Conservation (phyloP, 37 sponge, comb jelly and placozoan species). For the Axinella damicornis region DNA sequence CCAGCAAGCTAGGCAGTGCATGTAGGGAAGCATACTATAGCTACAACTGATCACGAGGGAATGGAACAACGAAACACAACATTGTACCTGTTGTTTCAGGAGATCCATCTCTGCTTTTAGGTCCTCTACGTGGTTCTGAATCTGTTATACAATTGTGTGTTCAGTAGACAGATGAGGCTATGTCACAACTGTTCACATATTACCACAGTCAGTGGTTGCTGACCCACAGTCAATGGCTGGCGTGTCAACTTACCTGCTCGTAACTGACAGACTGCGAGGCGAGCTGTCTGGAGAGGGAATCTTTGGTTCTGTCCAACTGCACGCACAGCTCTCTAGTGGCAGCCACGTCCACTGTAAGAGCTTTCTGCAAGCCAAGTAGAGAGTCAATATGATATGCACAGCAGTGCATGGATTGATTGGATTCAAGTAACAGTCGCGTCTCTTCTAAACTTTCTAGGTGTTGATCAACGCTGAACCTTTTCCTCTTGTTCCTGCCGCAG, state of each 20-base stretch:
- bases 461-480: constrained; percentile 52
- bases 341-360: constrained; percentile 77
- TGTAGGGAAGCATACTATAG: too few relatives aligned
- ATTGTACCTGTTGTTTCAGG: constrained; percentile 41
- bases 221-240: too few relatives aligned
- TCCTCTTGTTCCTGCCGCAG: constrained; percentile 85
- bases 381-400: too few relatives aligned
- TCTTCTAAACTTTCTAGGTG: too few relatives aligned
- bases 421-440: too few relatives aligned
- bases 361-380: constrained; percentile 34
- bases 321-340: constrained; percentile 85
- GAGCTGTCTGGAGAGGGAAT: constrained; percentile 68
- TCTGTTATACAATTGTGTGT: neutral
- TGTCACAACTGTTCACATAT: too few relatives aligned
- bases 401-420: too few relatives aligned
- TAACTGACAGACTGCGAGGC: constrained; percentile 52
- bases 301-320: constrained; percentile 83
- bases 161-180: too few relatives aligned
- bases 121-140: constrained; percentile 33
- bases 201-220: too few relatives aligned
- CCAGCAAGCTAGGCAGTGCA: constrained; percentile 39
- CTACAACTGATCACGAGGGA: too few relatives aligned
- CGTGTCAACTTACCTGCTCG: constrained; percentile 72
- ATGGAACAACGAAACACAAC: too few relatives aligned
- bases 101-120: constrained; percentile 43